phyloP scores from a whole-genome alignment of 2,113 vertebrate species.

The Rhinolophus sinicus region DNA sequence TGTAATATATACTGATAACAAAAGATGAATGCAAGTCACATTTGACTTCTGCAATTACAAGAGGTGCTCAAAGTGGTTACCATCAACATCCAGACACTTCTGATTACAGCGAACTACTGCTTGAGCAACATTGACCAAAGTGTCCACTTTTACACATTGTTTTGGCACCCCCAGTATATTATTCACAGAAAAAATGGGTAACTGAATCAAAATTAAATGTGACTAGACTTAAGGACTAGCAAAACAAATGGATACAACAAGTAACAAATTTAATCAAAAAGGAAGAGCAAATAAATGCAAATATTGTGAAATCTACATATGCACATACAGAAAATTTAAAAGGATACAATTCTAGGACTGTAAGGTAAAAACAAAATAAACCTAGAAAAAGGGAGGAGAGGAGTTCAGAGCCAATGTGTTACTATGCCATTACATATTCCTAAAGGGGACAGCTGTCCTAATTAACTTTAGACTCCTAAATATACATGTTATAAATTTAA shows the following conservation, averaged over 20 bases:
- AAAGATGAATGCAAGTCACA: no score
- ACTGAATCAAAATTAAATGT: slow-evolving; percentile 8
- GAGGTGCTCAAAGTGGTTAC: no score
- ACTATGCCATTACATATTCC: background rate
- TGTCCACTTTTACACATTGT: no score
- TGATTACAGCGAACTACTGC: no score
- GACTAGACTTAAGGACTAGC: background rate
- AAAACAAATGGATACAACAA: background rate
- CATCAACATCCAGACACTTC: no score
- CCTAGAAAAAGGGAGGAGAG: background rate
- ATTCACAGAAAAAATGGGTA: background rate
- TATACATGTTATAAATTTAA: background rate
- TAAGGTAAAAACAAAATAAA: background rate
- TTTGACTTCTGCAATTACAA: no score
- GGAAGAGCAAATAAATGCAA: background rate
- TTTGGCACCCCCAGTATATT: background rate
- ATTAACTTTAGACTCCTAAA: background rate
- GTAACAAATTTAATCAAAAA: slow-evolving; percentile 7
- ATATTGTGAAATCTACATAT: background rate
- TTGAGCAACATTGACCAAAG: no score
- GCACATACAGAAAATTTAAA: background rate
- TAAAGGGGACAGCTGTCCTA: background rate
- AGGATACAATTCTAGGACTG: background rate
- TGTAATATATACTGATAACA: no score
- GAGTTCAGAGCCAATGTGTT: background rate